Conservation (phyloP, 2,888 invertebrate genomes). For the Nasonovia ribisnigri region DNA sequence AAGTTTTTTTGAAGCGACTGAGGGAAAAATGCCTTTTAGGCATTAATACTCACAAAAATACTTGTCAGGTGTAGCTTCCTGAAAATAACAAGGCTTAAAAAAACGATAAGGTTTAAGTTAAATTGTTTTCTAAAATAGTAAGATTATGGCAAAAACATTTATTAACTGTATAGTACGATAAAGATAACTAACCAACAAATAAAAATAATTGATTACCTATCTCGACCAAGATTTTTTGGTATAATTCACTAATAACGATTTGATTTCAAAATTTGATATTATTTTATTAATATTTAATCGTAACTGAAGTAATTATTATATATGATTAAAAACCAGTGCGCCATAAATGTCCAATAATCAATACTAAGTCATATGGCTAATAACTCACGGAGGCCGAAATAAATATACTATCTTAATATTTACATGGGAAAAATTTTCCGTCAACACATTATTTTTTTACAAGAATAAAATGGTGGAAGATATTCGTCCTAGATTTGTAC, state of each 20-base stretch:
- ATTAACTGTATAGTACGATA: not conserved
- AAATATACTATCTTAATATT: not conserved
- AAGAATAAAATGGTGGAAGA: not conserved
- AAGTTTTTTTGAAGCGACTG: not conserved
- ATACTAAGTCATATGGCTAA: not conserved
- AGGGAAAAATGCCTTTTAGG: not conserved
- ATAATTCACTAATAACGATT: not conserved
- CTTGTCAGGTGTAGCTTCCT: not conserved
- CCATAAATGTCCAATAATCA: not conserved
- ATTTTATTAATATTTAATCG: not conserved
- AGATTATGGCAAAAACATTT: not conserved
- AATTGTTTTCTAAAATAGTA: not conserved
- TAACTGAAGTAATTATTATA: not conserved
- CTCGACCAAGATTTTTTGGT: not conserved
- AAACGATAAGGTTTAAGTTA: not conserved
- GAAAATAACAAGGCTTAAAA: not conserved
- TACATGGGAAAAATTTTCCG: not conserved
- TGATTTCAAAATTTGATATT: not conserved
- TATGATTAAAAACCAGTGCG: not conserved
- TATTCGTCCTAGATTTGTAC: not conserved
- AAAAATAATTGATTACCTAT: not conserved
- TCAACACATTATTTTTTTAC: not conserved
- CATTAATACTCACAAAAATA: not conserved
- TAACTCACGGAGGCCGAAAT: not conserved
- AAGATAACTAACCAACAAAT: not conserved